Base-by-base conservation (phyloP, 2,888 invertebrate genomes). In the Sphaerophoria rueppellii region DNA sequence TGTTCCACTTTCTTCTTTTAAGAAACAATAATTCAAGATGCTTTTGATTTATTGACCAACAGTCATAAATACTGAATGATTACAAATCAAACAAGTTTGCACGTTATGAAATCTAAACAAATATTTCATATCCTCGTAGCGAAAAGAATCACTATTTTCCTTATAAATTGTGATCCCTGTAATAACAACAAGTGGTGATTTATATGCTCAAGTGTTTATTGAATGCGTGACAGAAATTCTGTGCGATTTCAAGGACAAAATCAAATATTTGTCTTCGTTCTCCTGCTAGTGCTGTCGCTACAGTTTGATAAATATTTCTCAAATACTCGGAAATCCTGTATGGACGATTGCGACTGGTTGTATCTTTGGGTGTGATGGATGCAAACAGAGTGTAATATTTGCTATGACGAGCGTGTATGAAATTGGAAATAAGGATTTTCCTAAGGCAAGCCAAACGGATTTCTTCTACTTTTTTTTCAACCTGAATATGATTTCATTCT, bases 151-250 rank as follows among this genome's bases (percentile, higher is more conserved):
- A 54, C 67, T 67, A 54, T 67, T 43, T 43, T 54, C 32, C 14
- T 40, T 14, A 67, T 72, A 78, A 82, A 75, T 76, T 57, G 57
- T 70, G 70, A 70, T 70, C 55, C 57, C 57, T 46, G 40, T 60
- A 70, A 70, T 48, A 70, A 70, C 54, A 43, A 34, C 6, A 37
- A 73, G 76, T 73, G 63, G 81, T 60, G 63, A 76, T 60, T 85
- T 77, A 85, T 85, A 61, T 70, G 76, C 90, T 90, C 89, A 91
- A 91, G 91, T 90, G 90, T 91, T 91, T 91, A 91, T 91, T 91
- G 91, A 91, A 91, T 91, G 91, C 91, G 90, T 90, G 91, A 91
- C 91, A 87, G 87, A 87, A 88, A 87, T 87, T 87, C 76, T 73
- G 88, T 89, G 88, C 89, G 89, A 88, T 88, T 87, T 79, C 75